A percentile compares a stretch with the other conserved stretches of the same genome.
phyloP scores from a whole-genome alignment of 2,113 vertebrate genomes.

The Typhlomys cinereus region DNA sequence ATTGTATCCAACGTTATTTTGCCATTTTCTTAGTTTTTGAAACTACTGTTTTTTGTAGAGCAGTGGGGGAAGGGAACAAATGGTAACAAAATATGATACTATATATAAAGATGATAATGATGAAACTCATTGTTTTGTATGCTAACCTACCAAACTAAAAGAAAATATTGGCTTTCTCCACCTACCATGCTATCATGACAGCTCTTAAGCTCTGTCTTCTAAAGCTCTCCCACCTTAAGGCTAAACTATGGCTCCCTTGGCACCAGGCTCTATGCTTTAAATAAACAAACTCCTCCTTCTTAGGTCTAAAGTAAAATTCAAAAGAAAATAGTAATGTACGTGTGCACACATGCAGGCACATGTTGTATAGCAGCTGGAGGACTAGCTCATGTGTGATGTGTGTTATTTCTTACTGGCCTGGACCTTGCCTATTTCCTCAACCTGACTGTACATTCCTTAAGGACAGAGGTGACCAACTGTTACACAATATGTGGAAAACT shows the following conservation, averaged over 20 bases:
- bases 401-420: no score
- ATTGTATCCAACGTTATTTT: constrained; percentile 10
- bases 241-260: no score
- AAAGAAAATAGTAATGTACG: no score
- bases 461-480: not conserved
- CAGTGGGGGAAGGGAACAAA: not conserved
- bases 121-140: not conserved
- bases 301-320: no score
- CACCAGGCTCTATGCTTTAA: no score
- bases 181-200: no score
- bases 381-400: no score
- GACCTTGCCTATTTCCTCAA: not conserved
- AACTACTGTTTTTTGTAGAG: not conserved
- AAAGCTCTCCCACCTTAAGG: no score
- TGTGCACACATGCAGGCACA: no score
- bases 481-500: not conserved
- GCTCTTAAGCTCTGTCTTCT: no score
- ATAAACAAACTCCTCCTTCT: no score
- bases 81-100: not conserved
- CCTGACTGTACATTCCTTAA: not conserved
- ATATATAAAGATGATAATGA: not conserved
- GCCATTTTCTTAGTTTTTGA: not conserved
- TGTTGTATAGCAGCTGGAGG: not conserved
- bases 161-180: not conserved
- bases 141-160: not conserved